Evolutionary conservation across 2,888 invertebrate genomes (phyloP).

Genomic region (Dione juno): DNA sequence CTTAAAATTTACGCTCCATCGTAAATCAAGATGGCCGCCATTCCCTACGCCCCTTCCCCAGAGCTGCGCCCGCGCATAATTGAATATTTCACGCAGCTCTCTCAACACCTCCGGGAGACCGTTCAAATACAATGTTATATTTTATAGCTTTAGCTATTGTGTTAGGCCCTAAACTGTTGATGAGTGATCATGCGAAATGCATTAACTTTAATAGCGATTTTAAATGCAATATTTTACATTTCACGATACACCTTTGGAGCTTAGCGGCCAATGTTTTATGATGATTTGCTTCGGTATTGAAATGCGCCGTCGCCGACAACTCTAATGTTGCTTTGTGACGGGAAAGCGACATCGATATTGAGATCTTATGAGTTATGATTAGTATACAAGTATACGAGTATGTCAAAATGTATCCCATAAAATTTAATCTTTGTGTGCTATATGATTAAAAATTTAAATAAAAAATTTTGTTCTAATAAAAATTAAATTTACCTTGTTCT

Average conservation of each 20-base stretch:
- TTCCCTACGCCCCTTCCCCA: conserved; percentile 53
- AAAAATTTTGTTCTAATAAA: background rate
- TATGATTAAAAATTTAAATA: background rate
- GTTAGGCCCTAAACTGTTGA: conserved; percentile 82
- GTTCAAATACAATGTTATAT: conserved; percentile 76
- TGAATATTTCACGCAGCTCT: conserved; percentile 81
- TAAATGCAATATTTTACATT: conserved; percentile 81
- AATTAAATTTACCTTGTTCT: background rate
- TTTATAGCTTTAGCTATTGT: conserved; percentile 77
- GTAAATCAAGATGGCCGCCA: conserved; percentile 82
- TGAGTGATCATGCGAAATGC: conserved; percentile 79
- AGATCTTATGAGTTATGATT: conserved; percentile 49
- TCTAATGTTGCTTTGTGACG: conserved; percentile 58
- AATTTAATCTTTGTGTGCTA: background rate
- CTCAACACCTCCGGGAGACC: conserved; percentile 78
- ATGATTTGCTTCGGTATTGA: conserved; percentile 81
- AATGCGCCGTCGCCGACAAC: conserved; percentile 55
- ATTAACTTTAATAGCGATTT: conserved; percentile 80
- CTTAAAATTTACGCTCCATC: conserved; percentile 78
- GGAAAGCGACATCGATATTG: conserved; percentile 59
- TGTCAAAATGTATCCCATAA: conserved; percentile 13
- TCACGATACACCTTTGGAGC: conserved; percentile 70
- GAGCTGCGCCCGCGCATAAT: conserved; percentile 80
- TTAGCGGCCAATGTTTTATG: conserved; percentile 77
- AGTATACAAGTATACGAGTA: background rate